Evolutionary conservation across 2,888 invertebrate genomes (phyloP), one percentile per base, ranked within the genome.

Genomic region (Cremastinae sp.): DNA sequence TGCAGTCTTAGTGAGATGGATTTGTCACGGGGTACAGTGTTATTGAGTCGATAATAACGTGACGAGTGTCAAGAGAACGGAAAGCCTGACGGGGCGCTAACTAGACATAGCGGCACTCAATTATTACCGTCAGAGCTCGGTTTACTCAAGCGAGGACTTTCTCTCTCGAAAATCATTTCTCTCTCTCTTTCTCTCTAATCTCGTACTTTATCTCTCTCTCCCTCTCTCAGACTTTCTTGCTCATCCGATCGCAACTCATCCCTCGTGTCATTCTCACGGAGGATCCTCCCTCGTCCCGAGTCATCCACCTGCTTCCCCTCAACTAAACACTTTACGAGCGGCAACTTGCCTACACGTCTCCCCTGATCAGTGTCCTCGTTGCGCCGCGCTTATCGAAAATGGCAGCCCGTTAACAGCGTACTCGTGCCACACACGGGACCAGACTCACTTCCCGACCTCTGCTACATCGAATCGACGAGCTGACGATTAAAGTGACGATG

Each of bases 311-410:
- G 81, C 81, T 85, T 85, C 86, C 88, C 86, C 86, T 86, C 87
- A 83, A 84, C 89, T 89, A 89, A 89, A 89, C 89, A 87, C 88
- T 89, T 89, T 89, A 88, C 86, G 88, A 88, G 88, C 87, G 87
- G 88, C 28, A 28, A 28, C 86, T 87, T 88, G 88, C 87, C 86
- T 87, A 85, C 83, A 85, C 87, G 89, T 89, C 89, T 86, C 81
- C 81, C 78, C 80, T 85, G 87, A 88, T 89, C 87, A 89, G 86
- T 85, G 87, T 88, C 89, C 84, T 83, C 84, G 83, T 82, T 81
- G 85, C 84, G 83, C 83, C 83, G 81, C 82, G 85, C 88, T 88
- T 88, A 89, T 89, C 87, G 86, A 85, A 84, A 86, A 88, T 85
- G 89, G 87, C 89, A 88, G 83, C 86, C 83, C 86, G 89, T 88